Base-by-base conservation (phyloP, 2,888 invertebrate genomes). In the Epirrhoe alternata region DNA sequence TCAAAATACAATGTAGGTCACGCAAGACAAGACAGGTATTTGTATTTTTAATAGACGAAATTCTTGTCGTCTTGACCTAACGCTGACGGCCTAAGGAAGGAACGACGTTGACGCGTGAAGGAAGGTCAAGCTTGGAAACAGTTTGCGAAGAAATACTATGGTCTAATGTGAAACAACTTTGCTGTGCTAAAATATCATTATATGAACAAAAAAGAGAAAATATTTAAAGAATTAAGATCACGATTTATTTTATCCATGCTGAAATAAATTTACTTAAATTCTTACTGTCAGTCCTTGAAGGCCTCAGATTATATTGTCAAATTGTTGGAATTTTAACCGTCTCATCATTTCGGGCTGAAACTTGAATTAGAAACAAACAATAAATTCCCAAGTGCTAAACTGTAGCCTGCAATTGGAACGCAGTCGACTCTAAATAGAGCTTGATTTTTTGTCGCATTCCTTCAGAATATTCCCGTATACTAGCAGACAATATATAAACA, bases 41-140 rank as follows among this genome's bases (percentile, higher is more conserved):
- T 71, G 75, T 71, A 74, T 83, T 86, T 83, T 81, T 82, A 84
- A 82, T 83, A 86, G 82, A 81, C 66, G 10, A 69, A 74, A 80
- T 81, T 81, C 77, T 79, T 83, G 84, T 83, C 74, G 68, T 74
- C 73, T 70, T 71, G 69, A 69, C 74, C 73, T 72, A 70, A 63
- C 75, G 64, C 61, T 73, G 72, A 72, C 72, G 65, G 72, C 57
- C 59, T 65, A 2, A 60, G n/a, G n/a, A n/a, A n/a, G n/a, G n/a
- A n/a, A n/a, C n/a, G n/a, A 47, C 55, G 70, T 61, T 72, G 72
- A 66, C 56, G 55, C 31, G 56, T 53, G 17, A 60, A 24, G 50
- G 63, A 68, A 73, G 70, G 74, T 77, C 64, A 55, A 64, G 61
- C 58, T 61, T 62, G 71, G 31, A 68, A 71, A 65, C 53, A 54